phyloP scores from a whole-genome alignment of 2,888 invertebrate genomes.

The Synanthedon myopaeformis region DNA sequence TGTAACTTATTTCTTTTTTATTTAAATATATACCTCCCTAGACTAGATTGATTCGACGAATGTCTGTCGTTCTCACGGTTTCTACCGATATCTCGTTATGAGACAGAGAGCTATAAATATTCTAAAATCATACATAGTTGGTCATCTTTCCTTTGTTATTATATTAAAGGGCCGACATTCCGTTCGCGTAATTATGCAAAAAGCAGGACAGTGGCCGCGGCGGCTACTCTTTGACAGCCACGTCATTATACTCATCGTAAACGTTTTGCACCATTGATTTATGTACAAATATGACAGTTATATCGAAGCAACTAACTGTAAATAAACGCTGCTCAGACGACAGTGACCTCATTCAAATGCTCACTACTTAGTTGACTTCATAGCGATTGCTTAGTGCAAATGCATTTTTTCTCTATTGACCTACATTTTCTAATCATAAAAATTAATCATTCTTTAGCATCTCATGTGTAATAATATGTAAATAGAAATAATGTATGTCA shows the following conservation, averaged over 20 bases:
- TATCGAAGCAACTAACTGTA: background rate
- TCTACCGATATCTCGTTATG: constrained; percentile 16
- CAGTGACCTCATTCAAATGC: background rate
- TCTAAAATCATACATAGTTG: constrained; percentile 50
- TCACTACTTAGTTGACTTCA: too few species aligned
- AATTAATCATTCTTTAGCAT: too few species aligned
- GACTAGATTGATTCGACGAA: background rate
- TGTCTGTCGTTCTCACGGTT: constrained; percentile 33
- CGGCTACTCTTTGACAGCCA: constrained; percentile 60
- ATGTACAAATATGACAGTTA: constrained; percentile 9
- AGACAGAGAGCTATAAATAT: constrained; percentile 37
- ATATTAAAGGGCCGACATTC: constrained; percentile 63
- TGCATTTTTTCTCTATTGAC: too few species aligned
- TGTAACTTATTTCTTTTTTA: too few species aligned
- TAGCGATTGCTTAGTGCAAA: too few species aligned
- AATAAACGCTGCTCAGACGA: background rate
- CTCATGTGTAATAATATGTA: too few species aligned
- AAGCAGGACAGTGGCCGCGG: constrained; percentile 59
- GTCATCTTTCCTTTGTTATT: constrained; percentile 65
- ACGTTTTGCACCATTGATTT: constrained; percentile 62
- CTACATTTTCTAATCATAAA: too few species aligned
- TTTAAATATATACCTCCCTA: too few species aligned
- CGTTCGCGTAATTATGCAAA: constrained; percentile 65
- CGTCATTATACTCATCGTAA: constrained; percentile 66
- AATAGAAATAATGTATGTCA: too few species aligned